phyloP scores from a whole-genome alignment of 2,797 vertebrate species.

The Champsocephalus gunnari region DNA sequence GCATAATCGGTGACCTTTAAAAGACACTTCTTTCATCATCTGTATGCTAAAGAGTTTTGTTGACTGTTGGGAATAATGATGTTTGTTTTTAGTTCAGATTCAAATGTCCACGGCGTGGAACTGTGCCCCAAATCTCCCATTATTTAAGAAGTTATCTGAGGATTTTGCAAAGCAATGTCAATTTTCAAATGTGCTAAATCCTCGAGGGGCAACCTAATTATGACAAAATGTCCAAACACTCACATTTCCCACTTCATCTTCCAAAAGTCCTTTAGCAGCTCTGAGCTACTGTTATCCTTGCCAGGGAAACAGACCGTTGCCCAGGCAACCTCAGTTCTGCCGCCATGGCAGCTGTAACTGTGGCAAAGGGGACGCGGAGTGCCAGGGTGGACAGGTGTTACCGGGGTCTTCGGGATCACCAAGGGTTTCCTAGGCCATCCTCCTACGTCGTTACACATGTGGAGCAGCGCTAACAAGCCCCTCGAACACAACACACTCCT shows the following conservation, averaged over 20 bases:
- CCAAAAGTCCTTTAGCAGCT: slow-evolving; percentile 64
- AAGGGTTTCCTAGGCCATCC: slow-evolving; percentile 52
- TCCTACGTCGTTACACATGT: slow-evolving; percentile 67
- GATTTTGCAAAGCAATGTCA: slow-evolving; percentile 45
- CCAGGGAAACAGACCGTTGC: slow-evolving; percentile 71
- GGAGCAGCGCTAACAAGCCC: slow-evolving; percentile 69
- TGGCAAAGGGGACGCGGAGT: slow-evolving; percentile 53
- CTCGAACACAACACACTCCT: slow-evolving; percentile 36
- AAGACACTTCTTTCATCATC: slow-evolving; percentile 6
- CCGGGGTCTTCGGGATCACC: slow-evolving; percentile 66
- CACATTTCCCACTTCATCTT: slow-evolving; percentile 62
- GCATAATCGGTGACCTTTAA: no score
- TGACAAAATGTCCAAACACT: slow-evolving; percentile 75
- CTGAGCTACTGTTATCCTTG: slow-evolving; percentile 62
- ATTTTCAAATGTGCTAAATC: slow-evolving; percentile 62
- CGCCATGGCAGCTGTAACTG: slow-evolving; percentile 73
- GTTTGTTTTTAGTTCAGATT: slow-evolving; percentile 41
- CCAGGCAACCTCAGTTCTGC: slow-evolving; percentile 69
- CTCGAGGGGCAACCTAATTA: slow-evolving; percentile 63
- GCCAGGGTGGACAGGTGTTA: slow-evolving; percentile 79
- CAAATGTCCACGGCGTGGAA: slow-evolving; percentile 29
- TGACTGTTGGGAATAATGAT: slow-evolving; percentile 20
- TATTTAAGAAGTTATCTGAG: slow-evolving; percentile 49
- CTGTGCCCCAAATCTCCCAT: slow-evolving; percentile 32
- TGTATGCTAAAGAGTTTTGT: slow-evolving; percentile 14